phyloP scores from a whole-genome alignment of 2,888 invertebrate species.

The Acholoe squamosa region DNA sequence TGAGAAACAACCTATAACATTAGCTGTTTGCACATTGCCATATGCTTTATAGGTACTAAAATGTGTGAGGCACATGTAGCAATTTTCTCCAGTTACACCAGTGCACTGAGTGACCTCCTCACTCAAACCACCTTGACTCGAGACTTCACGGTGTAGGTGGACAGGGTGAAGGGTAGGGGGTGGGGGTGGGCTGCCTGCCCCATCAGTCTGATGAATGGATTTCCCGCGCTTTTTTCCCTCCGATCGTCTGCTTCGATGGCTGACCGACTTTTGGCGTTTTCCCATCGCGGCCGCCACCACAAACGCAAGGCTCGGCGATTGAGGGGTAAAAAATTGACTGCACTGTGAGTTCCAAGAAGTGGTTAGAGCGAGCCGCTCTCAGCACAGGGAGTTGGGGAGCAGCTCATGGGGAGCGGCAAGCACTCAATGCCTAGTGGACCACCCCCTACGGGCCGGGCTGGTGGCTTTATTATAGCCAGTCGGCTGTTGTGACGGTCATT shows the following conservation, averaged over 20 bases:
- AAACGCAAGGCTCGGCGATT: background rate
- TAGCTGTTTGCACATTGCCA: too few species aligned
- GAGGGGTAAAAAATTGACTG: background rate
- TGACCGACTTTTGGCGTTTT: slow-evolving; percentile 28
- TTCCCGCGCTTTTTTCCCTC: slow-evolving; percentile 34
- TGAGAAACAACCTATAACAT: too few species aligned
- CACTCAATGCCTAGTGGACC: background rate
- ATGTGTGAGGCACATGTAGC: slow-evolving; percentile 13
- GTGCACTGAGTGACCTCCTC: background rate
- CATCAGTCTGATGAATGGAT: slow-evolving; percentile 22
- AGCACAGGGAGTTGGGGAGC: background rate
- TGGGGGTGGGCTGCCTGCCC: background rate
- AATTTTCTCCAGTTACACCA: background rate
- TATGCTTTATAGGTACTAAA: background rate
- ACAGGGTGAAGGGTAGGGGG: too few species aligned
- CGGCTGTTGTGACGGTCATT: background rate
- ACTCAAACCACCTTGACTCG: background rate
- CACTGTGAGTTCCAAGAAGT: slow-evolving; percentile 7
- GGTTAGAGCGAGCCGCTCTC: background rate
- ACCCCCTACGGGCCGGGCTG: background rate
- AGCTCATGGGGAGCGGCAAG: background rate
- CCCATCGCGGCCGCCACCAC: background rate
- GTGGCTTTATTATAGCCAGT: background rate
- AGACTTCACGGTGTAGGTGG: background rate
- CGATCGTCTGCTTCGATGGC: slow-evolving; percentile 37